phyloP scores from a whole-genome alignment of 2,888 invertebrate genomes.

The Phytoseiulus persimilis region DNA sequence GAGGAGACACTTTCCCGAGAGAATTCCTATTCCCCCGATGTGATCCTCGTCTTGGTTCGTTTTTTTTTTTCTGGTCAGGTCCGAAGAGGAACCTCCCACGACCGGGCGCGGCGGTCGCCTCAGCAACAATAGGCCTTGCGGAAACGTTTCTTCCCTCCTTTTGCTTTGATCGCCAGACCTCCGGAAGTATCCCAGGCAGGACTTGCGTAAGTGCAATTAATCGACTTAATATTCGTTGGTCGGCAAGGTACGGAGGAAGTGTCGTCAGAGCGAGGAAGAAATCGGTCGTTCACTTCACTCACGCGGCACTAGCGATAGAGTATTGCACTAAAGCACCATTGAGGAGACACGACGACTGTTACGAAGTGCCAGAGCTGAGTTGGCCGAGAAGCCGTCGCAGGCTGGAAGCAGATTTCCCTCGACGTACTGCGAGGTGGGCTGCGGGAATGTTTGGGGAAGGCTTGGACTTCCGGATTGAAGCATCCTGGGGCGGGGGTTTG shows the following conservation, averaged over 20 bases:
- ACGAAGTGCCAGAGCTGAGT: neutral
- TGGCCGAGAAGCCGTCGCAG: constrained; percentile 5
- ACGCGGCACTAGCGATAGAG: neutral
- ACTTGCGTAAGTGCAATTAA: neutral
- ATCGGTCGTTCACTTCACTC: neutral
- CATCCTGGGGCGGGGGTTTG: neutral
- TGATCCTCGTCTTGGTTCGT: neutral
- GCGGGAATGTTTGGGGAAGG: neutral
- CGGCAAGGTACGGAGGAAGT: neutral
- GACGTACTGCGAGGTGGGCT: neutral
- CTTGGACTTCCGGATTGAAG: neutral
- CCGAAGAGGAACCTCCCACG: too few species aligned
- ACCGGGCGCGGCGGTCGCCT: neutral
- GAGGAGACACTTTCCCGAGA: neutral
- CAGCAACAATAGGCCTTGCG: neutral
- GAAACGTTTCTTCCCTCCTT: neutral
- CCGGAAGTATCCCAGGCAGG: neutral
- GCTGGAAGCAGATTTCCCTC: neutral
- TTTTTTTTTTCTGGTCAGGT: neutral
- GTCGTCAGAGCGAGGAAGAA: neutral
- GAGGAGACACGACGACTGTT: neutral
- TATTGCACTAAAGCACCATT: neutral
- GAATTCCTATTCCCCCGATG: neutral
- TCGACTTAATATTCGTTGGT: neutral
- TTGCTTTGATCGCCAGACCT: neutral